Evolutionary conservation across 2,888 invertebrate species (phyloP).

Genomic region (Synergus itoensis): DNA sequence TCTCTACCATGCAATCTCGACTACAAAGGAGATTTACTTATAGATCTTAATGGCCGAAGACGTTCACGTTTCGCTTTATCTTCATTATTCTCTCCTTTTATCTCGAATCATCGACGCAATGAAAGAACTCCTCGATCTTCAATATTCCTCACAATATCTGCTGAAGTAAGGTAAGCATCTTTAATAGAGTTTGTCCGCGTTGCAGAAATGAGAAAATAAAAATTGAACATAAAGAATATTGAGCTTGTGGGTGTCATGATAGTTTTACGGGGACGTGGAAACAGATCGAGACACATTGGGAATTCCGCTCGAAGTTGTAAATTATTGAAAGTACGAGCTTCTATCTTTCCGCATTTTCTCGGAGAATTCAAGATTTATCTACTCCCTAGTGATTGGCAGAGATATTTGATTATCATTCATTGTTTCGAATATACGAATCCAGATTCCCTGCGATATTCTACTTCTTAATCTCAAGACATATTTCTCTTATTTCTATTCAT

Average conservation of each 20-base stretch:
- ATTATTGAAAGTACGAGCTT: background rate
- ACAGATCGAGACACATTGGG: background rate
- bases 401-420: background rate
- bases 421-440: background rate
- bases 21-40: background rate
- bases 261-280: background rate
- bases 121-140: background rate
- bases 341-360: background rate
- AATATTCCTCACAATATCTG: background rate
- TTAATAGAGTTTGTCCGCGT: background rate
- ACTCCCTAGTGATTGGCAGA: background rate
- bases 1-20: background rate
- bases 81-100: conserved; percentile 28
- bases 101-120: conserved; percentile 14
- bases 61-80: conserved; percentile 5
- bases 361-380: background rate
- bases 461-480: background rate
- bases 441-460: background rate
- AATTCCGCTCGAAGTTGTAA: background rate
- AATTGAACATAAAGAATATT: background rate
- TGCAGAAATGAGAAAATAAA: background rate
- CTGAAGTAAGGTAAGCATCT: background rate
- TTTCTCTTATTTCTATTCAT: background rate
- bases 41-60: background rate
- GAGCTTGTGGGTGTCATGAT: background rate